Base-by-base conservation (phyloP, 1,140 invertebrate genomes). In the Drosophila yakuba region DNA sequence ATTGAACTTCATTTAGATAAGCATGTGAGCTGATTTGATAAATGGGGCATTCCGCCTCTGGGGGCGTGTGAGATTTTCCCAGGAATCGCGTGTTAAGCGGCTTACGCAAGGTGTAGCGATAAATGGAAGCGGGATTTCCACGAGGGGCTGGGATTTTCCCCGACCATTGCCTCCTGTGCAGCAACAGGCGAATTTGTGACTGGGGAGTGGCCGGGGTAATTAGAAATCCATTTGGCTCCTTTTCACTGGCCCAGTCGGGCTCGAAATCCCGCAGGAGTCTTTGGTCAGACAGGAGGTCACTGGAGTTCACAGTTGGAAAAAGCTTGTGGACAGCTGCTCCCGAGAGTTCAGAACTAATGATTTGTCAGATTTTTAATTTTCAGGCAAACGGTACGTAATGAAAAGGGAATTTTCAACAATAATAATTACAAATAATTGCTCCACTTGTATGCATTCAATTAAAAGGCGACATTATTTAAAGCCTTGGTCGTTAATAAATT, bases 1-100 rank as follows among this genome's bases (percentile, higher is more conserved):
- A 75, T 61, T 86, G 64, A 82, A 82, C 69, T 86, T 78, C 64
- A 86, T 86, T 86, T 62, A 78, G 78, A 72, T 86, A 72, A 82
- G 69, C 71, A 45, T 74, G 71, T 74, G 45, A 63, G 59, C 58
- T 63, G 58, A 63, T 50, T 52, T 54, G 72, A 74, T 74, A 63
- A 74, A 63, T 74, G 36, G 32, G 3, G 51, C 28, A 20, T 35
- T 1, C 17, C 43, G n/a, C 14, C 36, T 14, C 23, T 12, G 54
- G 17, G 55, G 62, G 67, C 50, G 43, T 58, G 48, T 43, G 47
- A 52, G 38, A 62, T 68, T 68, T 68, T 63, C 28, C 28, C 45
- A 20, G 43, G 38, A 59, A 45, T 74, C 60, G 73, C 67, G 58
- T 74, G 74, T 54, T 86, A 86, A 85, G 82, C 82, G 47, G 74